Evolutionary conservation across 2,113 vertebrate genomes (phyloP).

Genomic region (Gopherus evgoodei): DNA sequence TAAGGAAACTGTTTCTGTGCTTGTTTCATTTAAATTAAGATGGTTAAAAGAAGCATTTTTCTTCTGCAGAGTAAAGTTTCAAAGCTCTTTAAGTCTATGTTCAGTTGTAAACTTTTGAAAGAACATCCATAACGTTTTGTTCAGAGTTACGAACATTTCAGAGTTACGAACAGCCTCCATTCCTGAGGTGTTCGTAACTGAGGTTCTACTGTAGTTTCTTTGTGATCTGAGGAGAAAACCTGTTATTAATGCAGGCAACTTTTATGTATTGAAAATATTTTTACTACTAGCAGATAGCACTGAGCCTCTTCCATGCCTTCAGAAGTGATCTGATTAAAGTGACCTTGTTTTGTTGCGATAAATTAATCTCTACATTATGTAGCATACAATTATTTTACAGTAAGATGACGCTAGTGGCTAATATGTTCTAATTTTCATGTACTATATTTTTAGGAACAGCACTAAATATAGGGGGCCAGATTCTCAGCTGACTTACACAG

Average conservation of each 20-base stretch:
- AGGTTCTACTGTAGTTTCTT: not conserved
- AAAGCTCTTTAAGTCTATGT: no score
- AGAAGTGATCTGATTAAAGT: constrained; percentile 38
- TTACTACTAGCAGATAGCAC: constrained; percentile 10
- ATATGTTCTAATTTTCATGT: not conserved
- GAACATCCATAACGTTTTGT: no score
- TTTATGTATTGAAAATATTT: constrained; percentile 43
- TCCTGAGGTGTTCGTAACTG: no score
- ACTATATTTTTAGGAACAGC: constrained; percentile 10
- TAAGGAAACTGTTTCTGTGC: no score
- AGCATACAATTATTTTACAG: constrained; percentile 8
- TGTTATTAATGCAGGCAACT: constrained; percentile 28
- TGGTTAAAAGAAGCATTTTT: no score
- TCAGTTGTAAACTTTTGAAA: no score
- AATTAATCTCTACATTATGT: constrained; percentile 45
- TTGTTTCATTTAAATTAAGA: no score
- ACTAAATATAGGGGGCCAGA: not conserved
- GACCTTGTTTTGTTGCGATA: constrained; percentile 35
- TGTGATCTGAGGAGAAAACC: constrained; percentile 13
- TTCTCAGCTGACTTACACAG: not conserved
- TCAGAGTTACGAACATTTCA: no score
- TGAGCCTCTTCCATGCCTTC: constrained; percentile 18
- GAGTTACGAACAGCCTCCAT: no score
- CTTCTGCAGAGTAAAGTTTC: no score
- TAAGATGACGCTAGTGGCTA: not conserved